A percentile compares a stretch with the other conserved stretches of the same genome.
Evolutionary conservation across 2,888 invertebrate species (phyloP).

Genomic region (Troides helena): DNA sequence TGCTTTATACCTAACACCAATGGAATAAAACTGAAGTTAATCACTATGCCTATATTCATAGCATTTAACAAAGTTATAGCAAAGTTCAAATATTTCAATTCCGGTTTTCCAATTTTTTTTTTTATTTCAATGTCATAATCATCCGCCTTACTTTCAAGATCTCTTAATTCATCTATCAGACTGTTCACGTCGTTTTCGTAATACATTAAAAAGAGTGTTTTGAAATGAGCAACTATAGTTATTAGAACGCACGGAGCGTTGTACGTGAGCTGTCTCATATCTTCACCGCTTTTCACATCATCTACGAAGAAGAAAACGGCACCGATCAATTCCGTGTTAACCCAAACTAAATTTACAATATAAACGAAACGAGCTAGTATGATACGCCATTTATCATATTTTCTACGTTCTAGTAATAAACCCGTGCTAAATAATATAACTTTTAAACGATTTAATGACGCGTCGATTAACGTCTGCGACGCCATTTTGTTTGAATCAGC

Average conservation of each 20-base stretch:
- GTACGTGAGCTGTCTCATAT: slow-evolving; percentile 44
- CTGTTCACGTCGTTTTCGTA: slow-evolving; percentile 37
- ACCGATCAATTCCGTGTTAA: slow-evolving; percentile 36
- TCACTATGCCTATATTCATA: slow-evolving; percentile 41
- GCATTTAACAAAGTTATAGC: slow-evolving; percentile 31
- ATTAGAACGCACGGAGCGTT: slow-evolving; percentile 43
- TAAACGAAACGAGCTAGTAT: slow-evolving; percentile 38
- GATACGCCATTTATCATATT: slow-evolving; percentile 26
- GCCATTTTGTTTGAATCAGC: slow-evolving; percentile 12
- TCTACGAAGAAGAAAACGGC: slow-evolving; percentile 38
- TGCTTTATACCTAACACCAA: slow-evolving; percentile 43
- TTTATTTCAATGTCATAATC: slow-evolving; percentile 27
- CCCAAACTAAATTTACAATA: slow-evolving; percentile 40
- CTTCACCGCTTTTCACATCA: slow-evolving; percentile 37
- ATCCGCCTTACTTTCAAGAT: slow-evolving; percentile 38
- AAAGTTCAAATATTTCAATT: slow-evolving; percentile 32
- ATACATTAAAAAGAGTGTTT: slow-evolving; percentile 38
- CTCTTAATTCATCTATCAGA: slow-evolving; percentile 36
- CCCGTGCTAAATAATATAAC: slow-evolving; percentile 11
- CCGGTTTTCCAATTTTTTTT: slow-evolving; percentile 35
- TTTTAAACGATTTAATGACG: slow-evolving; percentile 18
- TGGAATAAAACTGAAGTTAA: slow-evolving; percentile 44
- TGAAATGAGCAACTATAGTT: slow-evolving; percentile 39
- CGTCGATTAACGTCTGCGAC: neutral
- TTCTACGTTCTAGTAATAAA: slow-evolving; percentile 17